These are phyloP conservation scores for Thamnophis elegans DNA, from an alignment of 2,797 vertebrate genomes.

Conservation along the genomic window DNA sequence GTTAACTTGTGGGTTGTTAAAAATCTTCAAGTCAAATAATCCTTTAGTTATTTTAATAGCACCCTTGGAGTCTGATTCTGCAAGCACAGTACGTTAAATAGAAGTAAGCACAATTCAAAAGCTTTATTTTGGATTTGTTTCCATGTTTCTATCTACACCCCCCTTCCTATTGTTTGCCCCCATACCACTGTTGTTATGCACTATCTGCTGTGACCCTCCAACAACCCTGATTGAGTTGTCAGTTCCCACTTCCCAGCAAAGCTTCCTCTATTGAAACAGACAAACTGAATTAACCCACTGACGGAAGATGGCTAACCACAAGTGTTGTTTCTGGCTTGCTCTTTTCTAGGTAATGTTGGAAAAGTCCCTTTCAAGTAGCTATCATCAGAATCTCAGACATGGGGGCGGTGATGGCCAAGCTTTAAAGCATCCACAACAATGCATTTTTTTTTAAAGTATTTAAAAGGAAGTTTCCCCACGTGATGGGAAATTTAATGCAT, in stretches of 20 bases:
- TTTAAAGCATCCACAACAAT: slow-evolving; percentile 52
- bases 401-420: slow-evolving; percentile 68
- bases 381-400: slow-evolving; percentile 65
- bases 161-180: slow-evolving; percentile 42
- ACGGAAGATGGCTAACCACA: slow-evolving; percentile 71
- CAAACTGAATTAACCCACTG: slow-evolving; percentile 59
- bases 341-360: slow-evolving; percentile 77
- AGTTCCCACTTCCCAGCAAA: slow-evolving; percentile 58
- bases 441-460: neutral
- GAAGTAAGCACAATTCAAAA: fast-evolving
- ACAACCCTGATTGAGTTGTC: slow-evolving; percentile 37
- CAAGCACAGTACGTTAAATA: neutral
- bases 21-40: neutral
- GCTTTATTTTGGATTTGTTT: neutral
- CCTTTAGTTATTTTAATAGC: slow-evolving; percentile 16
- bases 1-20: neutral
- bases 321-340: slow-evolving; percentile 62
- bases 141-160: neutral
- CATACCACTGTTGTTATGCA: slow-evolving; percentile 52
- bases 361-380: slow-evolving; percentile 80
- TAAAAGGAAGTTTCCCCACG: slow-evolving; percentile 56
- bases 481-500: slow-evolving; percentile 57
- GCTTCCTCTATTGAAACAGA: slow-evolving; percentile 58
- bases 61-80: slow-evolving; percentile 23
- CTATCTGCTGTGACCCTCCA: slow-evolving; percentile 59